Conservation (phyloP, 2,797 vertebrate genomes). For the Periophthalmus magnuspinnatus region DNA sequence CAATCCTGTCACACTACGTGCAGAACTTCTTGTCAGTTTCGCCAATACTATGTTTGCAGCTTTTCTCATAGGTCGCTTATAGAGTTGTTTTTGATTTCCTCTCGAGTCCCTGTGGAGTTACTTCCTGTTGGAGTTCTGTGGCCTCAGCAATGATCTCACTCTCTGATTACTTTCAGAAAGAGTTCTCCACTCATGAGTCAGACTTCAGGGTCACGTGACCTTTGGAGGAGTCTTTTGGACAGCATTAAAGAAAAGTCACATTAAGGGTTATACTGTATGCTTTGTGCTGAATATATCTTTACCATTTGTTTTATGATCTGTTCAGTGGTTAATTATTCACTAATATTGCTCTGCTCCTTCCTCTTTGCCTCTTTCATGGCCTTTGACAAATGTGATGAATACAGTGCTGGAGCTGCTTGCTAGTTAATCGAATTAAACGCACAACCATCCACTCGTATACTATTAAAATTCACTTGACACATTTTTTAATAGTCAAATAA, state of each 20-base stretch:
- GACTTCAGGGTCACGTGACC: conserved; percentile 25
- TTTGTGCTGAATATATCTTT: conserved; percentile 13
- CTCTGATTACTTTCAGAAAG: conserved; percentile 29
- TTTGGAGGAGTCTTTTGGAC: conserved; percentile 13
- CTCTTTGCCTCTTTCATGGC: background rate
- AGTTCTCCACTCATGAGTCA: conserved; percentile 19
- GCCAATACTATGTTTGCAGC: background rate
- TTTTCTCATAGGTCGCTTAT: background rate
- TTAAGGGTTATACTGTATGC: background rate
- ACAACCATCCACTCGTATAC: background rate
- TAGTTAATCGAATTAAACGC: background rate
- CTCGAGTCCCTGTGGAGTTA: background rate
- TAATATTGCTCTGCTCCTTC: background rate
- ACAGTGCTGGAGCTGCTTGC: background rate
- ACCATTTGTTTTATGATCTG: conserved; percentile 50
- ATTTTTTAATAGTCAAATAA: background rate
- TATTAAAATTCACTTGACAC: background rate
- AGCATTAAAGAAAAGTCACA: background rate
- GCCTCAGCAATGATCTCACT: conserved; percentile 7
- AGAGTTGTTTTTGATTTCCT: conserved; percentile 6
- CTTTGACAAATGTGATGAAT: background rate
- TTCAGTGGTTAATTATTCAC: background rate
- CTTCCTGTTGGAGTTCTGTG: background rate
- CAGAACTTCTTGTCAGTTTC: too few relatives aligned
- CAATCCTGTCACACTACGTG: too few relatives aligned